phyloP scores from a whole-genome alignment of 1,140 invertebrate genomes.

The Tetragonula clypearis region DNA sequence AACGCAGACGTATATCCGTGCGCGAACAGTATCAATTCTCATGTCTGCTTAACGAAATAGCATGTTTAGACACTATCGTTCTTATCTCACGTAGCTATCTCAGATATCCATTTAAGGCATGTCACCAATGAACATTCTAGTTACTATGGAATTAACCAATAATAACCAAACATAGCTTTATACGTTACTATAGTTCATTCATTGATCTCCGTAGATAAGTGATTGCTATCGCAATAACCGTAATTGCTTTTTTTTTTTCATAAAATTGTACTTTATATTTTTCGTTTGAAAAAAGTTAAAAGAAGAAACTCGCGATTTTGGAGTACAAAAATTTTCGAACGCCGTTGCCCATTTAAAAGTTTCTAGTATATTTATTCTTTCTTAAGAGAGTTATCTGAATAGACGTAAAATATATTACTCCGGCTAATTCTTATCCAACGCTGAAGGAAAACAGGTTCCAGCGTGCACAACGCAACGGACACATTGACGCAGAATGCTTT shows the following conservation, averaged over 20 bases:
- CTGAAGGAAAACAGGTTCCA: constrained; percentile 2
- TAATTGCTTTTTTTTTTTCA: not conserved
- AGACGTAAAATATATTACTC: not conserved
- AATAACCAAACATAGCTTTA: constrained; percentile 17
- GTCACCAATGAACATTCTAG: constrained; percentile 52
- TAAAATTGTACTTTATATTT: not conserved
- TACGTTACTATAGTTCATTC: constrained; percentile 45
- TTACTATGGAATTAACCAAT: constrained; percentile 59
- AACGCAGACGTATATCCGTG: not conserved
- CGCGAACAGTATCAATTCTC: not conserved
- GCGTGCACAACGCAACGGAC: not conserved
- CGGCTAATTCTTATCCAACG: not conserved
- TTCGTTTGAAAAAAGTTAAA: not conserved
- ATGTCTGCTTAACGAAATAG: not conserved
- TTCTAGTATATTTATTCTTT: not conserved
- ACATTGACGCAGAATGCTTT: constrained; percentile 11
- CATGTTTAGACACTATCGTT: constrained; percentile 55
- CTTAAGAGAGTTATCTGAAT: not conserved
- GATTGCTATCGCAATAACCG: not conserved
- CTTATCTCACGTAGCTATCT: constrained; percentile 21
- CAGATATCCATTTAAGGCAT: constrained; percentile 62
- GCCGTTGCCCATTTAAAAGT: not conserved
- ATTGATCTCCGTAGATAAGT: constrained; percentile 53
- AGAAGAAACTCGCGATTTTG: not conserved
- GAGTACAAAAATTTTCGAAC: not conserved